phyloP scores from a whole-genome alignment of 2,888 invertebrate genomes.

The Rapana venosa region DNA sequence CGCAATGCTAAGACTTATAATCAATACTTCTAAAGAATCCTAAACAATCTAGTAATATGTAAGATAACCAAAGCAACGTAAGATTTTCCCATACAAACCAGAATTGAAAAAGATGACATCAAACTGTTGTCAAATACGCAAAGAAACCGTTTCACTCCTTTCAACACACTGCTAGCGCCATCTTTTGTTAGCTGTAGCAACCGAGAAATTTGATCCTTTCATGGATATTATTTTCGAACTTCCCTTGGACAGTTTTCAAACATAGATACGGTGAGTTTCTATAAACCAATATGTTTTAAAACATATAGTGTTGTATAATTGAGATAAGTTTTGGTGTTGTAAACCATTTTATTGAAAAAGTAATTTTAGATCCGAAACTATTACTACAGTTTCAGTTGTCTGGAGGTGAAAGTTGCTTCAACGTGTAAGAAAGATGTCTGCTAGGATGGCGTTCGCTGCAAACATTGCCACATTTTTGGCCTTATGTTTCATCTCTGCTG shows the following conservation, averaged over 20 bases:
- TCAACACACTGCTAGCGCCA: neutral
- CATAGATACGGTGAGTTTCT: no score
- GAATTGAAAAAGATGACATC: neutral
- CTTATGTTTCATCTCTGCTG: neutral
- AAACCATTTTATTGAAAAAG: no score
- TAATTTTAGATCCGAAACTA: neutral
- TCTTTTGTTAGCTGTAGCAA: slow-evolving; percentile 24
- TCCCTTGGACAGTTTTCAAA: neutral
- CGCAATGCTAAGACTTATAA: no score
- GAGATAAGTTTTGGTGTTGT: no score
- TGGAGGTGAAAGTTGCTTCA: neutral
- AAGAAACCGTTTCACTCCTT: neutral
- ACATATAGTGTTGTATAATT: no score
- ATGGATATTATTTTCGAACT: neutral
- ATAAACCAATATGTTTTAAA: no score
- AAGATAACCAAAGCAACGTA: no score
- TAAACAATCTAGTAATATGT: no score
- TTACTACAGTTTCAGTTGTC: neutral
- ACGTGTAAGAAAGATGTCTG: slow-evolving; percentile 32
- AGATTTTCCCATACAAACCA: neutral
- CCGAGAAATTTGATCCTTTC: neutral
- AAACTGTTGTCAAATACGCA: neutral
- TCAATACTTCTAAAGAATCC: no score
- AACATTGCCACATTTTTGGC: neutral
- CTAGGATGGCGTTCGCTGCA: slow-evolving; percentile 29